A percentile compares a stretch with the other conserved stretches of the same genome.
Evolutionary conservation across 2,888 invertebrate genomes (phyloP).

Genomic region (Blomia tropicalis): DNA sequence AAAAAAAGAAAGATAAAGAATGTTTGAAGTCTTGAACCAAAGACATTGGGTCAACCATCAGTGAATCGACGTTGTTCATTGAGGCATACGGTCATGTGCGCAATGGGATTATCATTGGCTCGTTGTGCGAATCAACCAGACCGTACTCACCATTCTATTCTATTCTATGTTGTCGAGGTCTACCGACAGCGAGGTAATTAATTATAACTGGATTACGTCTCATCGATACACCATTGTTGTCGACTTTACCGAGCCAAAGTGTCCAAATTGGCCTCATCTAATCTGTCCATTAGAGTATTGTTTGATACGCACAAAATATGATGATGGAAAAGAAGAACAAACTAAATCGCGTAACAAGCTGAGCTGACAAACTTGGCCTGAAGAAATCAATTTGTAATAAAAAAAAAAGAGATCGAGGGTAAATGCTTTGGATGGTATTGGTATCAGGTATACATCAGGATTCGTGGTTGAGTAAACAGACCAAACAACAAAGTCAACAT

Average conservation of each 20-base stretch:
- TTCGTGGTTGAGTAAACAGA: not conserved
- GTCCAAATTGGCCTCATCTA: not conserved
- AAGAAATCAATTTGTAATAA: not conserved
- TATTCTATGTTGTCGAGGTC: not conserved
- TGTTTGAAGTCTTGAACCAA: no score
- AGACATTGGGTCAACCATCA: no score
- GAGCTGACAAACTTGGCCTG: not conserved
- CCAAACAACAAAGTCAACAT: not conserved
- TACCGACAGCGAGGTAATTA: slow-evolving; percentile 8
- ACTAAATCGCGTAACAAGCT: no score
- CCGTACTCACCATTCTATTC: no score
- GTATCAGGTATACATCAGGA: not conserved
- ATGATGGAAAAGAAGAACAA: not conserved
- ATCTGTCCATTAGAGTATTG: not conserved
- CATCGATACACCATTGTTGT: not conserved
- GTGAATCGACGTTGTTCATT: not conserved
- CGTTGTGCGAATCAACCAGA: not conserved
- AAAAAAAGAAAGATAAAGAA: no score
- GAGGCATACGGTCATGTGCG: not conserved
- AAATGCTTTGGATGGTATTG: not conserved
- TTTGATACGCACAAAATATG: not conserved
- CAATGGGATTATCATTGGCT: not conserved
- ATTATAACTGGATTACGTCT: slow-evolving; percentile 9
- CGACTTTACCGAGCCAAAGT: not conserved
- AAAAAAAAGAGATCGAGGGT: not conserved